Evolutionary conservation across 2,113 vertebrate genomes (phyloP), one percentile per base, ranked within the genome.

Genomic region (Mustela lutreola): DNA sequence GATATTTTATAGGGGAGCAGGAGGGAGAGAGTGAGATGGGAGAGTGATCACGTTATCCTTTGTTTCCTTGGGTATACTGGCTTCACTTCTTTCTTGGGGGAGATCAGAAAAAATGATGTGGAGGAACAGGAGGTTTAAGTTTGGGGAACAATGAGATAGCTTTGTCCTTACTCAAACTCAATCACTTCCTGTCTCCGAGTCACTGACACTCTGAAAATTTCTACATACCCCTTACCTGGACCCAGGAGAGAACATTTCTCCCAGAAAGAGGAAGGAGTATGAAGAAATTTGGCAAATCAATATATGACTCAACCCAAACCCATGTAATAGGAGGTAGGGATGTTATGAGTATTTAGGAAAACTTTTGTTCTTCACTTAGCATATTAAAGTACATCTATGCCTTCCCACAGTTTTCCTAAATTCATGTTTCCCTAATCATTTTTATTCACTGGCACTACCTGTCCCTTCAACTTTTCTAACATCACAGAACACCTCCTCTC

Each of bases 61-160:
- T 89, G 15, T 33, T 88, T 7, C 50, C 5, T 22, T 84, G 80
- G 6, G n/a, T 76, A 48, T 21, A 88, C 45, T 71, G 4, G 73
- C 76, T 97, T 96, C 71, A 91, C 53, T 96, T 80, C 67, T 82
- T 89, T 78, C 31, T 85, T 76, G 7, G 62, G 10, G 9, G 36
- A 83, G 56, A 36, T 82, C 8, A 65, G 65, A 92, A 53, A 65
- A 78, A 28, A 39, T 45, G 78, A 71, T 70, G 15, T 50, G 16
- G 36, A 50, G 78, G 62, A 91, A 86, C 53, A 31, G 24, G 53
- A 92, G 53, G 21, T 5, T 73, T 67, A 78, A 11, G 33, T 67
- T 45, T 82, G 28, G 53, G 42, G 18, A 96, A 87, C 53, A 58
- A 12, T 48, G 31, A 91, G 65, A 94, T 26, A 83, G 36, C 58